Evolutionary conservation across 2,888 invertebrate species (phyloP), one percentile per base, ranked within the genome.

Genomic region (Noctua janthe): DNA sequence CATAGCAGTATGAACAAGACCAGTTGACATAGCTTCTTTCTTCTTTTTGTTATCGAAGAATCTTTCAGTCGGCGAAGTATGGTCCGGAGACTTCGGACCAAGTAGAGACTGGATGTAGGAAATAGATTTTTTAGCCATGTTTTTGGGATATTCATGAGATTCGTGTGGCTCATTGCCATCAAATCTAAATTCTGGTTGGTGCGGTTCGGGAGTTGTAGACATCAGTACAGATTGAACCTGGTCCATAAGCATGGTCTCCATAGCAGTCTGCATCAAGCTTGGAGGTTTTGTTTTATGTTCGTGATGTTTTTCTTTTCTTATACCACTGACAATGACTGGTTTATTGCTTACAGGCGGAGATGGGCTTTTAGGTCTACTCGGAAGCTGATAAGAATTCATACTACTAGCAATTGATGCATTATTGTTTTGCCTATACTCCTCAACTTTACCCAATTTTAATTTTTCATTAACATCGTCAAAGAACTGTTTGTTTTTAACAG

Each of bases 201-300:
- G 76, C 11, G 85, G 80, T 56, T 86, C 81, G 7, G 90, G 89
- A 11, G 89, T 90, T 0, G 86, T 76, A 35, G 90, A 81, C 59
- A 87, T 82, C 13, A 89, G 84, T 7, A 90, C 84, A 3, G 89
- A 91, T 76, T 95, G 97, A 0, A 96, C 96, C 90, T 95, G 96
- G 86, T 97, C 97, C 84, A 97, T 95, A 23, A 97, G 92, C 77
- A 97, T 97, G 20, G 97, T 96, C 88, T 96, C 95, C 93, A 97
- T 95, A 7, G 97, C 97, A 35, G 96, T 96, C 74, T 95, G 94
- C 67, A 97, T 87, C 76, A 91, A 81, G 39, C 86, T 78, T 15
- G 89, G 74, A 49, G 85, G 82, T 81, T 84, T 87, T 54, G 43
- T 29, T 62, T 86, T 88, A 77, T 81, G 78, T 51, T 82, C 79